Evolutionary conservation across 2,113 vertebrate genomes (phyloP).

Genomic region (Barnardius zonarius): DNA sequence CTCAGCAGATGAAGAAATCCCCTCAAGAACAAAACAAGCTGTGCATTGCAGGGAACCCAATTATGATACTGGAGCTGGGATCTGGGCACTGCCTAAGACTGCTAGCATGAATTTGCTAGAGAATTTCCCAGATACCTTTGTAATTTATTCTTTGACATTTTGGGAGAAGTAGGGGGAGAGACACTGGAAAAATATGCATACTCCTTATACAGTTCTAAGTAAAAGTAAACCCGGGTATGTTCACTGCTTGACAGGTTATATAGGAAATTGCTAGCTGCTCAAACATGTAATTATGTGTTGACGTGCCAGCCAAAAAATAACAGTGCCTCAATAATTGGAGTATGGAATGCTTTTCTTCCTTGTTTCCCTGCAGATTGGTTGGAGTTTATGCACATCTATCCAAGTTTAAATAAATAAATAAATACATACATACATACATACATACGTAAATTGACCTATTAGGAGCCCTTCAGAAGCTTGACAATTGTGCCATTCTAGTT

Average conservation of each 20-base stretch:
- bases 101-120: not conserved
- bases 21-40: not conserved
- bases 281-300: not conserved
- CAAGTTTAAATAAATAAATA: not conserved
- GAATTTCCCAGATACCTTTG: not conserved
- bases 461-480: not conserved
- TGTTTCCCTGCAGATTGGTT: not conserved
- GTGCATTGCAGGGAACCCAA: not conserved
- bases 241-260: not conserved
- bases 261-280: not conserved
- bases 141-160: not conserved
- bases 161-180: not conserved
- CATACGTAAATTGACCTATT: not conserved
- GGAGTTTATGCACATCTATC: not conserved
- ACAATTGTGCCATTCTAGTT: not conserved
- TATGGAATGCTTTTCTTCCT: not conserved
- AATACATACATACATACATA: not conserved
- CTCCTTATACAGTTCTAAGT: not conserved
- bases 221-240: not conserved
- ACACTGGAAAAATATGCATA: not conserved
- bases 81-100: not conserved
- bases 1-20: not conserved
- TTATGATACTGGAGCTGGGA: not conserved
- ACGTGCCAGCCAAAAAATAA: not conserved
- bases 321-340: not conserved